phyloP scores from a whole-genome alignment of 2,113 vertebrate genomes.

The Apteryx mantelli region DNA sequence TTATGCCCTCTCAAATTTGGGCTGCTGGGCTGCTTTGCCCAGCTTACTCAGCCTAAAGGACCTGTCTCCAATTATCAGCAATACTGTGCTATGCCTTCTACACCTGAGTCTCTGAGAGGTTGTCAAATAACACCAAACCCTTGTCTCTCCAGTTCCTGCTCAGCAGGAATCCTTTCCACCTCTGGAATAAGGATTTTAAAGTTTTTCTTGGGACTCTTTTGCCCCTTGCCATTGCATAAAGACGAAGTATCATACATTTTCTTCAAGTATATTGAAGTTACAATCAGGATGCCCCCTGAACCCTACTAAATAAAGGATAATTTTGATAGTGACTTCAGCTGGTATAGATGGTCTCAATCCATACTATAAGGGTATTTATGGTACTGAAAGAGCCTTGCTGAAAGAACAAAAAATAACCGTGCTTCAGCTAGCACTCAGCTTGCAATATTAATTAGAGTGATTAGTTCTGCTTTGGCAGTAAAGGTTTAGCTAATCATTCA shows the following conservation, averaged over 20 bases:
- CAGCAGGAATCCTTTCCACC: neutral
- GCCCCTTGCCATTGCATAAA: neutral
- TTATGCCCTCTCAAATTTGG: neutral
- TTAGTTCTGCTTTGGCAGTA: constrained; percentile 64
- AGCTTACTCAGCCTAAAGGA: neutral
- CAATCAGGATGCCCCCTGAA: neutral
- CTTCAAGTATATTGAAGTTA: neutral
- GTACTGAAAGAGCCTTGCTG: neutral
- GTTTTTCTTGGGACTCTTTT: neutral
- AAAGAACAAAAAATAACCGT: constrained; percentile 11
- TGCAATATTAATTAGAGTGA: constrained; percentile 49
- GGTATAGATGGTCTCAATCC: neutral
- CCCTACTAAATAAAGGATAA: neutral
- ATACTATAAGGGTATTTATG: neutral
- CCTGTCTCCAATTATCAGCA: neutral
- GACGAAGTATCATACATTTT: neutral
- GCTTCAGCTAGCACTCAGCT: constrained; percentile 28
- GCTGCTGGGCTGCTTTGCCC: neutral
- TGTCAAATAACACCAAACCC: neutral
- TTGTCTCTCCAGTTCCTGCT: neutral
- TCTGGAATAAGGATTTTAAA: neutral
- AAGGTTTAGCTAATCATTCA: constrained; percentile 64
- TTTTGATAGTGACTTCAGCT: neutral
- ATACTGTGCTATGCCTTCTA: neutral
- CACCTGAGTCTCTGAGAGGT: neutral